phyloP scores from a whole-genome alignment of 2,113 vertebrate genomes.

The Pseudopodoces humilis region DNA sequence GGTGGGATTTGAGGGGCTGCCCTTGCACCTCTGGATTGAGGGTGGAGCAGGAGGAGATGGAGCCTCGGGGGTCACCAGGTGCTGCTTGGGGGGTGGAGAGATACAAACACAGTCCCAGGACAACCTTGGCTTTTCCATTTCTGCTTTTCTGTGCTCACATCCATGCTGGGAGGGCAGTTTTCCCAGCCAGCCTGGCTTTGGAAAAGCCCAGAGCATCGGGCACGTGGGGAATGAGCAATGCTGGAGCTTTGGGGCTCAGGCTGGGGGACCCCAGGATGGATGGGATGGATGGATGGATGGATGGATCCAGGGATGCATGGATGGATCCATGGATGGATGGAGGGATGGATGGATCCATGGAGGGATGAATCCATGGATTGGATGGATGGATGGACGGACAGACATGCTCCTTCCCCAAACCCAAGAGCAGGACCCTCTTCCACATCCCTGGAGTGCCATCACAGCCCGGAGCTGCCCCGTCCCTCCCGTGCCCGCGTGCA shows the following conservation, averaged over 20 bases:
- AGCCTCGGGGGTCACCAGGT: neutral
- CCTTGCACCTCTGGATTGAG: rapidly evolving
- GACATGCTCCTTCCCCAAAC: rapidly evolving
- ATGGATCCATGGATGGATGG: neutral
- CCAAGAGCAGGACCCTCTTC: rapidly evolving
- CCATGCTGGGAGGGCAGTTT: neutral
- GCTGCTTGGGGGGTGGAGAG: neutral
- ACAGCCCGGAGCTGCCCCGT: rapidly evolving
- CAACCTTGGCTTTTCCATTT: neutral
- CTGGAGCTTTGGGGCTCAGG: neutral
- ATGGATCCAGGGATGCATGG: neutral
- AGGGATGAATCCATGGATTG: no score
- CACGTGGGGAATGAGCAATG: neutral
- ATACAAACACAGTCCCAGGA: neutral
- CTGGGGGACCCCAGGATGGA: rapidly evolving
- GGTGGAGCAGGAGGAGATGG: neutral
- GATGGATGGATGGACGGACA: neutral
- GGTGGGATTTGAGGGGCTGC: rapidly evolving
- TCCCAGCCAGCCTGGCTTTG: neutral
- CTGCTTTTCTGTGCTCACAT: neutral
- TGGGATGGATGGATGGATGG: neutral
- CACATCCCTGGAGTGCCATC: rapidly evolving
- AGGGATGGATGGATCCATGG: neutral
- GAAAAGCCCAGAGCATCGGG: neutral
- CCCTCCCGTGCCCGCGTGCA: rapidly evolving